Evolutionary conservation across 2,113 vertebrate genomes (phyloP).

Genomic region (Nerophis lumbriciformis): DNA sequence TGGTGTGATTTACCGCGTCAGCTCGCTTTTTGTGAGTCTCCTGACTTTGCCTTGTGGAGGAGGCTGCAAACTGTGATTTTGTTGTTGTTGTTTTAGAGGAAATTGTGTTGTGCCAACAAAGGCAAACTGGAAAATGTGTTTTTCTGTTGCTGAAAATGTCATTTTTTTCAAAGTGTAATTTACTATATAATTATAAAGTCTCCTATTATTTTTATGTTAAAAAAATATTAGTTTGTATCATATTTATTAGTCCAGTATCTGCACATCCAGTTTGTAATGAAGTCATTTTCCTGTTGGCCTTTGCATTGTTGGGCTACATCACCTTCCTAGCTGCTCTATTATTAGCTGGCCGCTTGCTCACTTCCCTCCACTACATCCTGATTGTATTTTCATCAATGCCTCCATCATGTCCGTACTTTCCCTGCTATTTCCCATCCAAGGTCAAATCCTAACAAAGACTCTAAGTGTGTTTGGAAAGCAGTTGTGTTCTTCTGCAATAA

Average conservation of each 20-base stretch:
- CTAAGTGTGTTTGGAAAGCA: slow-evolving; percentile 29
- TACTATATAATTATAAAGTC: slow-evolving; percentile 12
- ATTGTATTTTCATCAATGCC: slow-evolving; percentile 51
- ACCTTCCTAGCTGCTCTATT: slow-evolving; percentile 65
- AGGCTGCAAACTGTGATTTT: slow-evolving; percentile 23
- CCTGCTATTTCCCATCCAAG: slow-evolving; percentile 32
- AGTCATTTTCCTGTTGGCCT: slow-evolving; percentile 40
- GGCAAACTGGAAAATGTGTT: slow-evolving; percentile 24
- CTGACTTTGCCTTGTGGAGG: slow-evolving; percentile 36
- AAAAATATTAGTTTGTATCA: not conserved
- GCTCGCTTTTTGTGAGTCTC: slow-evolving; percentile 36
- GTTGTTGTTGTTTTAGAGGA: slow-evolving; percentile 19
- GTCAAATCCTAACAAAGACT: slow-evolving; percentile 34
- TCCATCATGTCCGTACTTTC: slow-evolving; percentile 43
- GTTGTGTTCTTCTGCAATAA: slow-evolving; percentile 25
- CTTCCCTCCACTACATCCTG: slow-evolving; percentile 69
- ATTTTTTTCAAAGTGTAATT: not conserved
- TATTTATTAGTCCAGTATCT: not conserved
- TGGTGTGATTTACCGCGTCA: slow-evolving; percentile 41
- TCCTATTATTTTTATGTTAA: slow-evolving; percentile 4
- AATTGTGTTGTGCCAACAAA: slow-evolving; percentile 9
- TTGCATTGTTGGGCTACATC: slow-evolving; percentile 49
- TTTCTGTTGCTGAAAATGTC: not conserved
- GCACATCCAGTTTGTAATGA: slow-evolving; percentile 31
- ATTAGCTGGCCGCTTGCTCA: slow-evolving; percentile 56